Evolutionary conservation across 2,113 vertebrate species (phyloP).

Genomic region (Nibea albiflora): DNA sequence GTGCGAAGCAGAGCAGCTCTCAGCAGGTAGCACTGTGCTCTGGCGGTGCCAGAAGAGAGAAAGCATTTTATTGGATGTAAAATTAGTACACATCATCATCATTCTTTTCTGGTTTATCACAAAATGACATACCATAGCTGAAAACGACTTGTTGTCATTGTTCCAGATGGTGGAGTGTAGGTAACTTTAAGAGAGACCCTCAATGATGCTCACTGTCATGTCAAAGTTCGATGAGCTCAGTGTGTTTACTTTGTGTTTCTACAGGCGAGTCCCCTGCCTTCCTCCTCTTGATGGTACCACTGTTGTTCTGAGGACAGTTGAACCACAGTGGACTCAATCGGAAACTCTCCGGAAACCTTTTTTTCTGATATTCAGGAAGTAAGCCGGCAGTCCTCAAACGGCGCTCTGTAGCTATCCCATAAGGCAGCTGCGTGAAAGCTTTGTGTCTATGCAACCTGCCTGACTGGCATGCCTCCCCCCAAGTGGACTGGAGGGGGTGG

Average conservation of each 20-base stretch:
- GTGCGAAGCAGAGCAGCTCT: no score
- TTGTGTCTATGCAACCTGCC: slow-evolving; percentile 99
- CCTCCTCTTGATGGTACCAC: slow-evolving; percentile 91
- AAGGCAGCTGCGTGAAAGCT: slow-evolving; percentile 99
- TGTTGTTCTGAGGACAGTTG: slow-evolving; percentile 87
- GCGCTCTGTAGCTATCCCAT: slow-evolving; percentile 95
- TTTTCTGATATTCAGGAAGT: slow-evolving; percentile 98
- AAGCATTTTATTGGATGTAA: no score
- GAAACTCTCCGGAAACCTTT: slow-evolving; percentile 75
- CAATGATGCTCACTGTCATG: not conserved
- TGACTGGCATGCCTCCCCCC: slow-evolving; percentile 89
- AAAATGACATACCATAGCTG: no score
- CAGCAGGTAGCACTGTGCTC: no score
- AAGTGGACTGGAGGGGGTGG: slow-evolving; percentile 87
- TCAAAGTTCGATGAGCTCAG: not conserved
- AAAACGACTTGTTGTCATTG: no score
- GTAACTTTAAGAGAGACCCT: no score
- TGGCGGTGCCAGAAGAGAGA: no score
- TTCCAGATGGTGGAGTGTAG: no score
- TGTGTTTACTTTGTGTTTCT: slow-evolving; percentile 9
- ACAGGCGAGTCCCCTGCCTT: slow-evolving; percentile 96
- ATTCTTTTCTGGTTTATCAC: no score
- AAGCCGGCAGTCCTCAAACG: slow-evolving; percentile 92
- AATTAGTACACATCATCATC: no score
- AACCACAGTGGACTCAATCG: slow-evolving; percentile 71